Evolutionary conservation across 1,140 invertebrate genomes (phyloP).

Genomic region (Hylaeus volcanicus): DNA sequence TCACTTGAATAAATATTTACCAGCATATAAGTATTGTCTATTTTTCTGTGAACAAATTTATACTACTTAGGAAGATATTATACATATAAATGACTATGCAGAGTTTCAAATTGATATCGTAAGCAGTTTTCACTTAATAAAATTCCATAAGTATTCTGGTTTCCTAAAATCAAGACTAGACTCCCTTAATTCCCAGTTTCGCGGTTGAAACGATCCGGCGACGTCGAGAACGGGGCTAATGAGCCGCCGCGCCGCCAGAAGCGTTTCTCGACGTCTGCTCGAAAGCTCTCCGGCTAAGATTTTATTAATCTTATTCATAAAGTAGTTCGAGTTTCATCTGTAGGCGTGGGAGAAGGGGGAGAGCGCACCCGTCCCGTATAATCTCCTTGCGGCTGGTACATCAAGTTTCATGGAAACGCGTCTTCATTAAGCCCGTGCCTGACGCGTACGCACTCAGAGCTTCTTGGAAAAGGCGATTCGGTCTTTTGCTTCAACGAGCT

Average conservation of each 20-base stretch:
- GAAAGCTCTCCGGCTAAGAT: slow-evolving; percentile 37
- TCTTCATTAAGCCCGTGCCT: slow-evolving; percentile 48
- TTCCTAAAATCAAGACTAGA: too few relatives aligned
- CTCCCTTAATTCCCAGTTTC: too few relatives aligned
- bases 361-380: slow-evolving; percentile 31
- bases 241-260: slow-evolving; percentile 14
- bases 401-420: slow-evolving; percentile 52
- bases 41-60: too few relatives aligned
- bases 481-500: slow-evolving; percentile 10
- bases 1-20: too few relatives aligned
- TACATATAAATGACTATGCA: too few relatives aligned
- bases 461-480: slow-evolving; percentile 37
- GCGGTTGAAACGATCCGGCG: not conserved
- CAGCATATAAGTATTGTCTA: too few relatives aligned
- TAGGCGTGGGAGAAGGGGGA: too few relatives aligned
- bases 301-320: slow-evolving; percentile 66
- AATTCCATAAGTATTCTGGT: too few relatives aligned
- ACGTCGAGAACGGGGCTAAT: not conserved
- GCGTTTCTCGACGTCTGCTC: slow-evolving; percentile 37
- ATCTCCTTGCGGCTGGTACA: slow-evolving; percentile 42
- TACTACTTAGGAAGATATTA: too few relatives aligned
- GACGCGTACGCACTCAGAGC: slow-evolving; percentile 5
- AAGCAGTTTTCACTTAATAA: too few relatives aligned
- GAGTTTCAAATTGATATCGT: too few relatives aligned
- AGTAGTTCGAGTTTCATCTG: slow-evolving; percentile 51